These are phyloP conservation scores for Chaetorhynchus papuensis DNA, from an alignment of 2,113 vertebrate species.

Conservation along the genomic window DNA sequence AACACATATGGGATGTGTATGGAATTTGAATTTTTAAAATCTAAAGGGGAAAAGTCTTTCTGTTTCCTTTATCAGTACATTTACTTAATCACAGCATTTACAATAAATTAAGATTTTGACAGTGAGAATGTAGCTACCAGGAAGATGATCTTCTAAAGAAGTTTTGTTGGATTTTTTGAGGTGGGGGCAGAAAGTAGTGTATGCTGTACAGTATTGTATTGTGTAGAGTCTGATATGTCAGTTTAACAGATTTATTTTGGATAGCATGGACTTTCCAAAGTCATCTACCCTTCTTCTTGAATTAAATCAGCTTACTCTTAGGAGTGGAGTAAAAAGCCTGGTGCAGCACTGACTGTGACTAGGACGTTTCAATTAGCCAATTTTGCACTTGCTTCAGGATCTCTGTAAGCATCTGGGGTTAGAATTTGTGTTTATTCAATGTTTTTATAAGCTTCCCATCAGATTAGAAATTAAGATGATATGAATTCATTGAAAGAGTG, in stretches of 20 bases:
- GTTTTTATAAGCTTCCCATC: not conserved
- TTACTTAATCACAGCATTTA: not conserved
- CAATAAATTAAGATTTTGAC: not conserved
- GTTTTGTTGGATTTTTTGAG: not conserved
- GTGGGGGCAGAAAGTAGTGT: accelerated
- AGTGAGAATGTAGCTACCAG: not conserved
- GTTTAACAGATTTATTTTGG: not conserved
- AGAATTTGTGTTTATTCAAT: not conserved
- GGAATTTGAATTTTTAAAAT: not conserved
- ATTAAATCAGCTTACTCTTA: not conserved
- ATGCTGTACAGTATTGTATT: not conserved
- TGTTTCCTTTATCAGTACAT: not conserved
- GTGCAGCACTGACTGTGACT: not conserved
- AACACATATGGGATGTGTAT: not conserved
- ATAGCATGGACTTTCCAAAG: not conserved
- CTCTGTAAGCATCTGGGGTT: not conserved
- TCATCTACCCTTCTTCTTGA: not conserved
- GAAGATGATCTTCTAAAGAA: not conserved
- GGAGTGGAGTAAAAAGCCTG: not conserved
- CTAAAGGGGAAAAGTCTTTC: not conserved
- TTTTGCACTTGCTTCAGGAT: not conserved
- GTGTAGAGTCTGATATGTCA: not conserved
- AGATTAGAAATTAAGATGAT: not conserved
- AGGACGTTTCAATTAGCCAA: not conserved
- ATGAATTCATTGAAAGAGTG: not conserved